phyloP scores from a whole-genome alignment of 2,888 invertebrate species.

The Scaptomyza tumidula region DNA sequence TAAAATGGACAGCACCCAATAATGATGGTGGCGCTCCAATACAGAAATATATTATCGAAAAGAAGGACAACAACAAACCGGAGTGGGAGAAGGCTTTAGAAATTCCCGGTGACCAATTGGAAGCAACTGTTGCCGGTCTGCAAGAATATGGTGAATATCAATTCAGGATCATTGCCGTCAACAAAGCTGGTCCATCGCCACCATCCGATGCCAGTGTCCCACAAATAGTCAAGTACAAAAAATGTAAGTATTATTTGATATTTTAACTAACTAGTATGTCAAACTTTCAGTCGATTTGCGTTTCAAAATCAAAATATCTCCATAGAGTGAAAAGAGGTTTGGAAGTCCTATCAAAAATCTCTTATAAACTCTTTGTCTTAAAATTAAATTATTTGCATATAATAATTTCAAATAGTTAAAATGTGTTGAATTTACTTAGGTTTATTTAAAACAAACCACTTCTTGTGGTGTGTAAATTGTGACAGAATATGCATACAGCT shows the following conservation, averaged over 20 bases:
- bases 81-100: conserved; percentile 93
- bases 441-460: too few relatives aligned
- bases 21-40: conserved; percentile 98
- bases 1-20: conserved; percentile 96
- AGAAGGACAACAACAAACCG: conserved; percentile 94
- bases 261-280: neutral
- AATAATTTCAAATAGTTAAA: too few relatives aligned
- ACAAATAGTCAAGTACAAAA: conserved; percentile 94
- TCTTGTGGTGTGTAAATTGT: too few relatives aligned
- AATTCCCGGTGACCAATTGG: conserved; percentile 90
- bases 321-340: too few relatives aligned
- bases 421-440: too few relatives aligned
- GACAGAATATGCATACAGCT: too few relatives aligned
- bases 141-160: conserved; percentile 96
- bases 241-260: conserved; percentile 89
- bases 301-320: too few relatives aligned
- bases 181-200: conserved; percentile 95
- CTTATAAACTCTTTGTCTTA: too few relatives aligned
- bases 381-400: too few relatives aligned
- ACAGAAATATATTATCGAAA: conserved; percentile 96
- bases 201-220: conserved; percentile 95
- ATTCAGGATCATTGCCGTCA: conserved; percentile 95
- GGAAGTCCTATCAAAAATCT: too few relatives aligned
- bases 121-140: conserved; percentile 92
- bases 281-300: too few relatives aligned